phyloP scores from a whole-genome alignment of 2,797 vertebrate species.

The Natrix natrix region DNA sequence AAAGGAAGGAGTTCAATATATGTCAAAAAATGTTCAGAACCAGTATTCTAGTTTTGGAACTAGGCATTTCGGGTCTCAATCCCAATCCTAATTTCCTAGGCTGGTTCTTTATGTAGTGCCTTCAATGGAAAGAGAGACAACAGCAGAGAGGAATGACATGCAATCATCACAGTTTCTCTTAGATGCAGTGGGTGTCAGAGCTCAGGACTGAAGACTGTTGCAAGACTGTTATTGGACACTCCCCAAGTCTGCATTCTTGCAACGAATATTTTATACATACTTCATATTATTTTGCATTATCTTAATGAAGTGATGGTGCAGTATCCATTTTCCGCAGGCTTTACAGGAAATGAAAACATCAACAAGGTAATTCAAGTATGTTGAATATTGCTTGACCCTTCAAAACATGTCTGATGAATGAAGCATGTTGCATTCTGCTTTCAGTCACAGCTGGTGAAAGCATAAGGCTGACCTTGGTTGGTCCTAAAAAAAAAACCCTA shows the following conservation, averaged over 20 bases:
- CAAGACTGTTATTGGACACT: background rate
- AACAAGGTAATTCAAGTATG: background rate
- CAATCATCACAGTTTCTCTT: background rate
- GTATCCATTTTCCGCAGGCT: background rate
- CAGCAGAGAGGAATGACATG: background rate
- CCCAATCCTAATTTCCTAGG: background rate
- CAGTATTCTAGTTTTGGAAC: background rate
- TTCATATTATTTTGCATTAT: background rate
- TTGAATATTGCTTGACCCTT: background rate
- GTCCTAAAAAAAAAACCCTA: background rate
- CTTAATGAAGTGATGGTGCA: background rate
- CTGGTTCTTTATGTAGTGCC: background rate
- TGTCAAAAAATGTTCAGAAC: background rate
- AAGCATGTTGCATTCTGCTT: background rate
- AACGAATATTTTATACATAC: background rate
- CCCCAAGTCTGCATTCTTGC: background rate
- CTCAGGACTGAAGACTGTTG: background rate
- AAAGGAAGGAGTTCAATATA: background rate
- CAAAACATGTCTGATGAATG: background rate
- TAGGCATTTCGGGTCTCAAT: background rate
- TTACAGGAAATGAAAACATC: background rate
- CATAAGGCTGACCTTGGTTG: background rate
- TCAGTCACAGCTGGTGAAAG: background rate
- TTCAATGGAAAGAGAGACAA: background rate
- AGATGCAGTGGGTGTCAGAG: background rate